Percentiles rank a stretch among this genome's conserved stretches.
phyloP scores from a whole-genome alignment of 1,140 invertebrate species.

The Lepidurus packardi region DNA sequence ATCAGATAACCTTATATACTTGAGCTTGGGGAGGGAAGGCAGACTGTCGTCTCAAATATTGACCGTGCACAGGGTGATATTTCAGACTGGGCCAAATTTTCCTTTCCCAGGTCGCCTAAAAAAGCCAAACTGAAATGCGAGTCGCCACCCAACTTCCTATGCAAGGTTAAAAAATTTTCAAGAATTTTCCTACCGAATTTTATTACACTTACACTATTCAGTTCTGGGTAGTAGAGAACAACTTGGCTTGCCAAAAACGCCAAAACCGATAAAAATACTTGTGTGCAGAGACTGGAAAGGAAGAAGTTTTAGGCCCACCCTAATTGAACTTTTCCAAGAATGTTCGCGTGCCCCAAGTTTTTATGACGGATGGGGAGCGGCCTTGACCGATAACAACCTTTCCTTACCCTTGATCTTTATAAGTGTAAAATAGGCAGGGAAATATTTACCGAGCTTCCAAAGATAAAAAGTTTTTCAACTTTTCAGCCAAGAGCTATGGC shows the following conservation, averaged over 20 bases:
- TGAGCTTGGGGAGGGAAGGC: background rate
- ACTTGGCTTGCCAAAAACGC: background rate
- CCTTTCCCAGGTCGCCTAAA: conserved; percentile 13
- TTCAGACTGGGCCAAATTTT: background rate
- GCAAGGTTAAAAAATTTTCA: background rate
- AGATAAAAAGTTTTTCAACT: too few species aligned
- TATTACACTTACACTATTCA: background rate
- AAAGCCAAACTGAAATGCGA: background rate
- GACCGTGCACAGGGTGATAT: conserved; percentile 10
- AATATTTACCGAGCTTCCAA: too few species aligned
- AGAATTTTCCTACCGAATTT: background rate
- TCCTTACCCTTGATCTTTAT: background rate
- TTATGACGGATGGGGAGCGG: background rate
- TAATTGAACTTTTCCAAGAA: background rate
- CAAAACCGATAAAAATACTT: background rate
- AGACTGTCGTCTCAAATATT: conserved; percentile 19
- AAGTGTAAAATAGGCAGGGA: too few species aligned
- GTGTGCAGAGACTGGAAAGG: background rate
- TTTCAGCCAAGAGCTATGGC: too few species aligned
- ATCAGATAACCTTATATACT: conserved; percentile 5
- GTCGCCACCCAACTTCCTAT: conserved; percentile 3
- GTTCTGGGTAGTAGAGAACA: background rate
- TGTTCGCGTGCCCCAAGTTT: background rate
- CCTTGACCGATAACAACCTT: conserved; percentile 21
- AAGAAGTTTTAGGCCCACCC: background rate